Evolutionary conservation across 2,888 invertebrate species (phyloP).

Genomic region (Spisula solida): DNA sequence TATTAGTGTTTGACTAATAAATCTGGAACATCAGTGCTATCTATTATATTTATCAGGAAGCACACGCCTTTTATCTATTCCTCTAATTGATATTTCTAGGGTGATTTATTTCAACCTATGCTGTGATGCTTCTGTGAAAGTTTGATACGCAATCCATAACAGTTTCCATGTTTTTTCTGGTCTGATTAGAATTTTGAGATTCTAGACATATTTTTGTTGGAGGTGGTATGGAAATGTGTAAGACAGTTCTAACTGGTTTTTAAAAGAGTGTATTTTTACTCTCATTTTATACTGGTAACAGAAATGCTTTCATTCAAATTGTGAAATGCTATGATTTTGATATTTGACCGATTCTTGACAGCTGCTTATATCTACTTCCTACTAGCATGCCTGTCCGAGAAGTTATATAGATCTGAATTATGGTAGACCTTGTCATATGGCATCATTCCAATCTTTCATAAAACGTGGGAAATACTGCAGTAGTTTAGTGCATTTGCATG

Average conservation of each 20-base stretch:
- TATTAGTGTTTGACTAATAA: constrained; percentile 14
- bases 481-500: no score
- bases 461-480: no score
- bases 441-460: no score
- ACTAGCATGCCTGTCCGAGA: no score
- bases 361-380: no score
- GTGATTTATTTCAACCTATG: constrained; percentile 58
- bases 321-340: no score
- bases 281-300: background rate
- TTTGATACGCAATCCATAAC: constrained; percentile 32
- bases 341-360: no score
- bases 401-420: no score
- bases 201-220: background rate
- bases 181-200: constrained; percentile 31
- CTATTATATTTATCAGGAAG: constrained; percentile 36
- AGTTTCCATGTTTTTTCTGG: constrained; percentile 11
- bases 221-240: background rate
- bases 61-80: constrained; percentile 56
- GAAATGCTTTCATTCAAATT: no score
- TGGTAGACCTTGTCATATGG: no score
- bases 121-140: constrained; percentile 46
- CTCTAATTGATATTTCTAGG: constrained; percentile 58
- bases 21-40: background rate
- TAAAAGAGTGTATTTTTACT: background rate
- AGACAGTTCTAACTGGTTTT: background rate